Base-by-base conservation (phyloP, 64 coral and sea anemone species). In the Catalaphyllia jardinei region DNA sequence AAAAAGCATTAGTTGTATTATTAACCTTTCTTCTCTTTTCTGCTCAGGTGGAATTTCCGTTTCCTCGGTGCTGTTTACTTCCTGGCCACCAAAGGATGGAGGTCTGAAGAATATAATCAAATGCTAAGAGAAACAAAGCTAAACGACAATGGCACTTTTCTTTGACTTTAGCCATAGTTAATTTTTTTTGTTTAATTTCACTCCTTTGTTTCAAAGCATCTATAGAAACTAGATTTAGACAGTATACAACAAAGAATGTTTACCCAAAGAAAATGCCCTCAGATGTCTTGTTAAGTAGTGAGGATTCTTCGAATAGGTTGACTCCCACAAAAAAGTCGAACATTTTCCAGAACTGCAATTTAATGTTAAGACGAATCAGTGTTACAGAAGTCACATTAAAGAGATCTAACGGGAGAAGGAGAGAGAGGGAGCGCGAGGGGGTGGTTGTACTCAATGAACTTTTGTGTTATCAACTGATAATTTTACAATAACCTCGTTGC, bases 251-350 rank as follows among this genome's bases (percentile, higher is more conserved):
- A 46, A 46, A 46, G 42, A 46, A 7, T 77, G 1, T 77, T 83
- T 33, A 85, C 81, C 81, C 49, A 38, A 85, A 85, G 20, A 85
- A 85, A 39, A 85, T 38, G 1, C 81, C 81, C 10, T 85, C 38
- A 38, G 62, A 50, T 51, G 30, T 85, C 62, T 85, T 67, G 60
- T 85, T 10, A 0, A 85, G 63, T 20, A 85, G 17, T 8, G 17
- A 50, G 50, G 62, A 29, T 3, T 69, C 39, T 27, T 16, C 1
- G 27, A 85, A 85, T 6, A 85, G 22, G 0, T 85, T 85, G 22
- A 52, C 0, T 50, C 16, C 0, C 5, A 10, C 38, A 52, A 85
- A 85, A 31, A 31, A 69, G 60, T 85, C 39, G 50, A 85, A 85
- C 63, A 85, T 85, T 0, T 71, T 11, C 81, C 79, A 81, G 54